A percentile compares a stretch with the other conserved stretches of the same genome.
These are phyloP conservation scores for Eupithecia centaureata DNA, from an alignment of 2,888 invertebrate species.

Conservation along the genomic window DNA sequence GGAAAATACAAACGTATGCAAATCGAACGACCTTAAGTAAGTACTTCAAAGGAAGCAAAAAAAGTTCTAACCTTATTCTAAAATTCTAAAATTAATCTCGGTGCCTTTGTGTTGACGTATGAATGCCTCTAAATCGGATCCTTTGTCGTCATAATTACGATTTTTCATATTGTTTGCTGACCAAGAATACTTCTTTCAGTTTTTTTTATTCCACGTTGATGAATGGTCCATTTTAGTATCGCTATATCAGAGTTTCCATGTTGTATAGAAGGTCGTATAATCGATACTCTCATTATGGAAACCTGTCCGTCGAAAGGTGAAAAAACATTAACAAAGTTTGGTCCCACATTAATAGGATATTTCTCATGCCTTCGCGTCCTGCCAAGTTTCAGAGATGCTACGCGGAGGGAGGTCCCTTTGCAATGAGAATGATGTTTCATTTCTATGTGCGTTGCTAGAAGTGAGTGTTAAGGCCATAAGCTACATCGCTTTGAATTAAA, in stretches of 20 bases:
- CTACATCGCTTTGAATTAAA: background rate
- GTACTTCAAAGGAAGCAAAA: slow-evolving; percentile 6
- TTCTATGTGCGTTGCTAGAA: background rate
- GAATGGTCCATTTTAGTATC: background rate
- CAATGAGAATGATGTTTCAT: background rate
- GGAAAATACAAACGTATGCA: no score
- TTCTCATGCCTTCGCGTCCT: background rate
- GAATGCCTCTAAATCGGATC: slow-evolving; percentile 51
- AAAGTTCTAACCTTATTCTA: no score
- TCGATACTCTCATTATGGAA: background rate
- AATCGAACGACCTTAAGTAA: no score
- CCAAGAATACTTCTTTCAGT: slow-evolving; percentile 47
- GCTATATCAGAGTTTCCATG: background rate
- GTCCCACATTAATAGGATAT: background rate
- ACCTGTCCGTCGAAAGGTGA: background rate
- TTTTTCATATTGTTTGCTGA: slow-evolving; percentile 41
- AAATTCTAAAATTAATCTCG: slow-evolving; percentile 54
- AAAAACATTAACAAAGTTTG: slow-evolving; percentile 2
- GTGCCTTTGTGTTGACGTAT: slow-evolving; percentile 52
- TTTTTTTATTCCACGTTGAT: slow-evolving; percentile 34
- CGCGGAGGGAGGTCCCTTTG: background rate
- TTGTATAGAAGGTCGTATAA: background rate
- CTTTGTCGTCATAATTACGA: slow-evolving; percentile 54
- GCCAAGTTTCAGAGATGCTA: background rate
- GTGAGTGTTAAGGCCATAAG: background rate